These are phyloP conservation scores for Heliconius melpomene DNA, from an alignment of 1,140 invertebrate genomes.

Conservation along the genomic window DNA sequence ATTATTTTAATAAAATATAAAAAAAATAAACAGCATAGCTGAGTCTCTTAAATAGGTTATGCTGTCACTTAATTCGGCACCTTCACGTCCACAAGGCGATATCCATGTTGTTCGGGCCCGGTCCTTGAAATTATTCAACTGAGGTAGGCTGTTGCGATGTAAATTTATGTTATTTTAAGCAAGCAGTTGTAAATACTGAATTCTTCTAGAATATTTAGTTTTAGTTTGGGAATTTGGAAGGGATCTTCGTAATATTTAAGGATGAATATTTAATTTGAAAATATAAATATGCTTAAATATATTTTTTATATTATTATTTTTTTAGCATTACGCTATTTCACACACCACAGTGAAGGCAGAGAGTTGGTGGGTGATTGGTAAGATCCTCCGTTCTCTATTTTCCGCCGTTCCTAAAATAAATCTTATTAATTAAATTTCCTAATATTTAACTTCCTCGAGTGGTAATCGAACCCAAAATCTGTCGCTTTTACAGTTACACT, in stretches of 20 bases:
- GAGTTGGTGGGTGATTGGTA: no score
- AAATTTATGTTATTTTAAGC: not conserved
- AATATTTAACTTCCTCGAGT: no score
- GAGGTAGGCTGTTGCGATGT: not conserved
- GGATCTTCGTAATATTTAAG: not conserved
- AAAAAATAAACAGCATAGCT: not conserved
- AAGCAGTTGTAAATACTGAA: not conserved
- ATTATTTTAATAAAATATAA: not conserved
- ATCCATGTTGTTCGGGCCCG: not conserved
- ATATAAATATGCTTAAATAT: no score
- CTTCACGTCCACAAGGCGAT: not conserved
- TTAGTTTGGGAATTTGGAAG: no score
- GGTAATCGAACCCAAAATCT: no score
- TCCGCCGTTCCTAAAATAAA: no score
- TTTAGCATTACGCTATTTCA: no score
- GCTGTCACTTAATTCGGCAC: not conserved
- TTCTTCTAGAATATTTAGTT: not conserved
- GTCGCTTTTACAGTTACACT: no score
- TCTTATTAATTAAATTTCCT: no score
- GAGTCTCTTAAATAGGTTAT: not conserved
- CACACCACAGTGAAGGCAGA: no score
- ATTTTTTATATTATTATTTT: no score
- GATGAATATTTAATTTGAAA: not conserved
- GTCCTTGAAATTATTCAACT: not conserved
- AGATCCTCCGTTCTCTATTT: no score